Percentiles rank a stretch among this genome's conserved stretches.
Conservation (phyloP, 2,113 vertebrate genomes). For the Heterotis niloticus region DNA sequence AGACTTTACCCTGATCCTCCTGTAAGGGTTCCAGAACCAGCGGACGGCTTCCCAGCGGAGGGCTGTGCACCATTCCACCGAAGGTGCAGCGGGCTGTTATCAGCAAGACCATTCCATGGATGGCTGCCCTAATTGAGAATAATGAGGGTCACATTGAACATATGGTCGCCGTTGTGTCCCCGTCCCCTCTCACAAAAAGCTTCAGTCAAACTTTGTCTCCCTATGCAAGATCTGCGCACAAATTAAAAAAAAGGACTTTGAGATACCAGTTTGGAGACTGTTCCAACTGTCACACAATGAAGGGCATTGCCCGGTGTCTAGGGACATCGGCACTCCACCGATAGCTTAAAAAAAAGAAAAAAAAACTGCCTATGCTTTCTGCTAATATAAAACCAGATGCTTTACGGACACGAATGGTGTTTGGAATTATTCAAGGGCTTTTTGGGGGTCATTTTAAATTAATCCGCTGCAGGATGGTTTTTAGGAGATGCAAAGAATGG, state of each 20-base stretch:
- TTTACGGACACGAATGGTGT: conserved; percentile 42
- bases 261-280: conserved; percentile 38
- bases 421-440: conserved; percentile 36
- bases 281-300: conserved; percentile 48
- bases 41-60: conserved; percentile 49
- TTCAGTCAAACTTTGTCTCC: conserved; percentile 63
- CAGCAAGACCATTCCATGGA: conserved; percentile 76
- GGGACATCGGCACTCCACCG: conserved; percentile 48
- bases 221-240: conserved; percentile 38
- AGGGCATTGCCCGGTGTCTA: conserved; percentile 47
- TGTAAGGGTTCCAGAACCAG: conserved; percentile 55
- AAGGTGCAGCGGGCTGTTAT: conserved; percentile 73
- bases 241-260: conserved; percentile 50
- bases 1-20: conserved; percentile 23
- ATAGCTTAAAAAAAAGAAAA: conserved; percentile 35
- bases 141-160: conserved; percentile 82
- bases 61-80: conserved; percentile 54
- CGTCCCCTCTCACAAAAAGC: conserved; percentile 61
- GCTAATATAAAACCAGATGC: conserved; percentile 53
- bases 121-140: conserved; percentile 80
- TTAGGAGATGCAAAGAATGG: no score
- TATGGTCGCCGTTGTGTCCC: conserved; percentile 76
- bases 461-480: conserved; percentile 6
- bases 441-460: conserved; percentile 21
- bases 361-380: conserved; percentile 47